Percentiles rank a stretch among this genome's conserved stretches.
These are phyloP conservation scores for Cynopterus sphinx DNA, from an alignment of 2,797 vertebrate species.

Conservation along the genomic window DNA sequence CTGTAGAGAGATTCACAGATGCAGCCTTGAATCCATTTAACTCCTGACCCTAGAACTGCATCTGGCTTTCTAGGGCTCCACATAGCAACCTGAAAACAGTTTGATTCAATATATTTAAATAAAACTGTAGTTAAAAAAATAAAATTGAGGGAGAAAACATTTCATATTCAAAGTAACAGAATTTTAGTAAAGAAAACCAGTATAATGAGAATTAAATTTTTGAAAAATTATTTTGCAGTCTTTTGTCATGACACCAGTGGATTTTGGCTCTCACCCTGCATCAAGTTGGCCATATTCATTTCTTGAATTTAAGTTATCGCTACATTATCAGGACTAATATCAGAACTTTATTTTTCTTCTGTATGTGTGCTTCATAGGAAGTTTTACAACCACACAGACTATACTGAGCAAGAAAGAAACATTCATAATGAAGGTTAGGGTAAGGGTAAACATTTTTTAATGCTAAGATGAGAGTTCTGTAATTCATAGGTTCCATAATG, in stretches of 20 bases:
- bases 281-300: background rate
- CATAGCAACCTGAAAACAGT: background rate
- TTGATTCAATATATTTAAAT: background rate
- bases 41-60: background rate
- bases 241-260: background rate
- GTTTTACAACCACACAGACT: background rate
- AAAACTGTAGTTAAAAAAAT: background rate
- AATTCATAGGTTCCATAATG: background rate
- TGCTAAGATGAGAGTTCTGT: background rate
- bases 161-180: background rate
- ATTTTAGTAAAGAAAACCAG: conserved; percentile 6
- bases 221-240: background rate
- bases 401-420: background rate
- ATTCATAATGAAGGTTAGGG: background rate
- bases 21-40: background rate
- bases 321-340: background rate
- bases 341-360: background rate
- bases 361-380: background rate
- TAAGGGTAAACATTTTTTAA: background rate
- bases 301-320: background rate
- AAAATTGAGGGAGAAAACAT: background rate
- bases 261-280: background rate
- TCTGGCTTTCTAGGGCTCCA: background rate
- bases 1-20: background rate
- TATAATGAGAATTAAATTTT: background rate